Evolutionary conservation across 2,113 vertebrate species (phyloP).

Genomic region (Podarcis raffonei): DNA sequence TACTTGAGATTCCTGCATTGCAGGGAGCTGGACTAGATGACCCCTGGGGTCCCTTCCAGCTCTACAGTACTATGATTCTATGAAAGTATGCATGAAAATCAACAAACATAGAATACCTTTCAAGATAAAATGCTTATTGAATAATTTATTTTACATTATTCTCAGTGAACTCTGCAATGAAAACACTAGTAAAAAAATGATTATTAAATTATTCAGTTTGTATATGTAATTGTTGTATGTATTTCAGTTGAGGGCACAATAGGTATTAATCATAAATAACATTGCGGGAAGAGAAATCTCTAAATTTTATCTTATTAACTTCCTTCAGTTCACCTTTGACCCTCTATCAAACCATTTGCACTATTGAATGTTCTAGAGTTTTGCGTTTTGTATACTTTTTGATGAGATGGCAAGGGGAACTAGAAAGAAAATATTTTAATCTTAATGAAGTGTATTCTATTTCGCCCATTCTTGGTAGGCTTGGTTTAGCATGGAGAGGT

Average conservation of each 20-base stretch:
- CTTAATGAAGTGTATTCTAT: conserved; percentile 24
- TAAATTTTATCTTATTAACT: conserved; percentile 56
- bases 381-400: neutral
- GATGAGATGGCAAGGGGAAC: neutral
- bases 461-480: conserved; percentile 43
- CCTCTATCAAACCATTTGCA: conserved; percentile 33
- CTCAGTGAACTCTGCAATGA: neutral
- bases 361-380: conserved; percentile 38
- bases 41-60: no score
- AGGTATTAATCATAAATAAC: conserved; percentile 61
- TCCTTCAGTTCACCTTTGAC: conserved; percentile 38
- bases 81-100: neutral
- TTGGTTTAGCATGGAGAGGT: conserved; percentile 42
- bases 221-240: conserved; percentile 49
- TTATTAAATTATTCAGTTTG: conserved; percentile 48
- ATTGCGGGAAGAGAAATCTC: conserved; percentile 52
- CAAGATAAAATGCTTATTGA: neutral
- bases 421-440: neutral
- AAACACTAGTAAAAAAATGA: conserved; percentile 19
- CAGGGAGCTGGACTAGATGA: no score
- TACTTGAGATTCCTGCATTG: no score
- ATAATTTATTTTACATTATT: fast-evolving
- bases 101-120: neutral
- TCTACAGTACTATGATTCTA: no score
- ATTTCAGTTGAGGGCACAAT: conserved; percentile 22